Evolutionary conservation across 1,140 invertebrate genomes (phyloP), one percentile per base, ranked within the genome.

Genomic region (Achatina immaculata): DNA sequence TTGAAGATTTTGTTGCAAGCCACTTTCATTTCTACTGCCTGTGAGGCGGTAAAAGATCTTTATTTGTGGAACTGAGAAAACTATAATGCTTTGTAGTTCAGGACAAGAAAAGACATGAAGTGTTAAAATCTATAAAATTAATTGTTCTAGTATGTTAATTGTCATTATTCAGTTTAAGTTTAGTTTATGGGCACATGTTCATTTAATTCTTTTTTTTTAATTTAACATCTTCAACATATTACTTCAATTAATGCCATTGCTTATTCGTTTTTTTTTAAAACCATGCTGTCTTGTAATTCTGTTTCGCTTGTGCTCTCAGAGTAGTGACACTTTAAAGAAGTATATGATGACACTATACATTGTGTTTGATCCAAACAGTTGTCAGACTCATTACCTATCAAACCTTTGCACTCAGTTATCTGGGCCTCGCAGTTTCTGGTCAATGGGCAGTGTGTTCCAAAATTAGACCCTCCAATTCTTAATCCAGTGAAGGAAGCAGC

Each of bases 361-460:
- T 19, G 16, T 55, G 1, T 34, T 19, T 9, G 31, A 62, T 34
- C 58, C 28, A 11, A 19, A 62, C 34, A 80, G 78, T 34, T 80
- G 24, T 80, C 78, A 40, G 78, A 80, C 62, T 69, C 66, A 24
- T 68, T 80, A 21, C 78, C 78, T 11, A 71, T 80, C 66, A 80
- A 72, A 72, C 78, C 78, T 1, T 28, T 72, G 36, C 78, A 80
- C 48, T 80, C 78, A 38, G 78, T 80, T 3, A 72, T 80, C 68
- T 80, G 78, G 78, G 78, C 78, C 16, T 72, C 78, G 3, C 11
- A 71, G 43, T 80, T 80, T 43, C 68, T 80, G 7, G 55, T 68
- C 45, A 80, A 72, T 36, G 78, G 78, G 1, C 43, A 38, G 45
- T 28, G 38, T 28, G 48, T 80, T 14, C 78, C 78, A 14, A 71